A percentile compares a stretch with the other conserved stretches of the same genome.
Conservation (phyloP, 2,888 invertebrate genomes). For the Drosophila mimica region DNA sequence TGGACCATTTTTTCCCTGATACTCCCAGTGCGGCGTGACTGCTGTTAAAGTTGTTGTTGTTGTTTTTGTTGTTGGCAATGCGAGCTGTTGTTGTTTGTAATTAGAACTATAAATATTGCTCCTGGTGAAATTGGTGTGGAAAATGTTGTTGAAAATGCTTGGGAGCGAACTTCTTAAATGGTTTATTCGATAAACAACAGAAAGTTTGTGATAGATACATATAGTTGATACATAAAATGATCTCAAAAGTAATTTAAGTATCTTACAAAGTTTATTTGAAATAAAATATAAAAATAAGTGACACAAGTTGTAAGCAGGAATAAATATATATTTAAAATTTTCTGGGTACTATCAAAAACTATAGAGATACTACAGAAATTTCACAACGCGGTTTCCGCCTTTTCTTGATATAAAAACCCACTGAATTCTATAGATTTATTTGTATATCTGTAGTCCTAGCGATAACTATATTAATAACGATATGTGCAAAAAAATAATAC, state of each 20-base stretch:
- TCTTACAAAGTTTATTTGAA: neutral
- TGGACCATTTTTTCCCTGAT: slow-evolving; percentile 16
- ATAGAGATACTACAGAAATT: too few relatives aligned
- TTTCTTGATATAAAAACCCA: too few relatives aligned
- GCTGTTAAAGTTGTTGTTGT: slow-evolving; percentile 33
- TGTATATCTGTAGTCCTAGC: too few relatives aligned
- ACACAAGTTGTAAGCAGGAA: neutral
- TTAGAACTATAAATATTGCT: slow-evolving; percentile 64
- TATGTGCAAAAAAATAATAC: too few relatives aligned
- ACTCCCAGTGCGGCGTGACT: slow-evolving; percentile 67
- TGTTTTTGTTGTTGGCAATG: slow-evolving; percentile 53
- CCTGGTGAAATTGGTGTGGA: neutral
- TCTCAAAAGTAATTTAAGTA: neutral
- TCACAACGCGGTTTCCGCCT: too few relatives aligned
- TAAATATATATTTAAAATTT: neutral
- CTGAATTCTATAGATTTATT: too few relatives aligned
- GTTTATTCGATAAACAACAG: slow-evolving; percentile 21
- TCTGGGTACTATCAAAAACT: too few relatives aligned
- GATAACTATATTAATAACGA: too few relatives aligned
- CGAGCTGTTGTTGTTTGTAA: slow-evolving; percentile 66
- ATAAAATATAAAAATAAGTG: neutral
- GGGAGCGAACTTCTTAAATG: neutral
- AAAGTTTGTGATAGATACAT: neutral
- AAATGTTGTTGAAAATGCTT: slow-evolving; percentile 7
- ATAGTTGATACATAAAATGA: slow-evolving; percentile 2